phyloP scores from a whole-genome alignment of 1,140 invertebrate genomes.

The Saccostrea echinata region DNA sequence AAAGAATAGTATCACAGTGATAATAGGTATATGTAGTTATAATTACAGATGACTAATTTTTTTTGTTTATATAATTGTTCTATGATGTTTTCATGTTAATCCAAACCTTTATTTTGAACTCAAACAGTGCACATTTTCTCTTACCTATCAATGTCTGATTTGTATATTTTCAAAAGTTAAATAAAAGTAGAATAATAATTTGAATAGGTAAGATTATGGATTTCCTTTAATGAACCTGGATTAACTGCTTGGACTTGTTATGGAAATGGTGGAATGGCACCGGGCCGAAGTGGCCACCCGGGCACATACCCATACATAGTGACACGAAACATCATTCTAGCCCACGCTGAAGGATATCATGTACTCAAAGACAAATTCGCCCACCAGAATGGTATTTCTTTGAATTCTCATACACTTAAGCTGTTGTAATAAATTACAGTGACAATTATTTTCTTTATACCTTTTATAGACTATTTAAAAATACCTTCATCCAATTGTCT shows the following conservation, averaged over 20 bases:
- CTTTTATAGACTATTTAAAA: background rate
- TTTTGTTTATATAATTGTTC: too few species aligned
- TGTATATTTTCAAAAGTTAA: too few species aligned
- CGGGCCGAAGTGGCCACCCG: conserved; percentile 59
- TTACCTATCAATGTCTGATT: too few species aligned
- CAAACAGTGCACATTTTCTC: too few species aligned
- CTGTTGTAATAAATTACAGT: background rate
- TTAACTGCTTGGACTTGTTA: conserved; percentile 69
- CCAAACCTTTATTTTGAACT: too few species aligned
- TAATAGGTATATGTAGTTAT: too few species aligned
- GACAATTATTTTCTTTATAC: background rate
- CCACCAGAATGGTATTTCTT: background rate
- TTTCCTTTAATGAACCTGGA: conserved; percentile 79
- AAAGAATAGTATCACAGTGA: too few species aligned
- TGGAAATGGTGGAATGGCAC: conserved; percentile 59
- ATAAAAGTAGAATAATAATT: background rate
- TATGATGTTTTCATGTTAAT: too few species aligned
- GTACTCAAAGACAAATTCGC: background rate
- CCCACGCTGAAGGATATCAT: conserved; percentile 73
- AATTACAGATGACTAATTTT: too few species aligned
- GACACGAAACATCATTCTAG: conserved; percentile 72
- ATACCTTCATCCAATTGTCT: background rate
- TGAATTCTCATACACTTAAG: background rate
- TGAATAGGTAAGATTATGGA: conserved; percentile 76
- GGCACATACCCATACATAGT: conserved; percentile 62